A percentile compares a stretch with the other conserved stretches of the same genome.
Evolutionary conservation across 1,140 invertebrate genomes (phyloP).

Genomic region (Maconellicoccus hirsutus): DNA sequence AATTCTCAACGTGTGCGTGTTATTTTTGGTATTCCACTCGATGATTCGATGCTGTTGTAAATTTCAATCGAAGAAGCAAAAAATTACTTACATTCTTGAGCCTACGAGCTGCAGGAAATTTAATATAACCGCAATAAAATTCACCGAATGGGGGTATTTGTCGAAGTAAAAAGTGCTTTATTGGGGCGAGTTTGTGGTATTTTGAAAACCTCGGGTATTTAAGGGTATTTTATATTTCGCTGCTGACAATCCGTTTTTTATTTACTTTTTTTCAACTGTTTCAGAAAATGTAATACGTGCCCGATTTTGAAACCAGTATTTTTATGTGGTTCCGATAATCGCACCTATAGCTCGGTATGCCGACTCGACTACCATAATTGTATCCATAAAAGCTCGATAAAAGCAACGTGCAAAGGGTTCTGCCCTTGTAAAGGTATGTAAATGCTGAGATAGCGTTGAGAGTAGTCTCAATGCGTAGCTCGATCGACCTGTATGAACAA

Average conservation of each 20-base stretch:
- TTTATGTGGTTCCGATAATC: constrained; percentile 79
- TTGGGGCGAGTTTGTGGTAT: too few relatives aligned
- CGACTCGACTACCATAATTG: constrained; percentile 85
- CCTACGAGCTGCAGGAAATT: background rate
- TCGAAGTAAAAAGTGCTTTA: too few relatives aligned
- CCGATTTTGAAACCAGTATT: constrained; percentile 65
- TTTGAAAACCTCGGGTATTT: too few relatives aligned
- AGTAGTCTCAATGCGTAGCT: too few relatives aligned
- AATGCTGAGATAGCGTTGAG: too few relatives aligned
- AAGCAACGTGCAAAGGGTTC: constrained; percentile 72
- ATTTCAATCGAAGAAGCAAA: background rate
- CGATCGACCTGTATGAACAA: too few relatives aligned
- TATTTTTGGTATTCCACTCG: too few relatives aligned
- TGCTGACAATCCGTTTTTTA: background rate
- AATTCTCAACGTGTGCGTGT: too few relatives aligned
- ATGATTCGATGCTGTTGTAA: background rate
- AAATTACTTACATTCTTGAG: background rate
- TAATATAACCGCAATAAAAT: background rate
- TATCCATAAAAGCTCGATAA: constrained; percentile 61
- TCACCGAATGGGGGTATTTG: background rate
- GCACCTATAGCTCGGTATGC: constrained; percentile 83
- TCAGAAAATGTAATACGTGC: constrained; percentile 59
- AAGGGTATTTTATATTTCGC: too few relatives aligned
- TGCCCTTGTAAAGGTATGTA: constrained; percentile 70
- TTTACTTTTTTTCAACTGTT: constrained; percentile 24